These are phyloP conservation scores for Dermolepida albohirtum DNA, from an alignment of 2,888 invertebrate species.

Conservation along the genomic window DNA sequence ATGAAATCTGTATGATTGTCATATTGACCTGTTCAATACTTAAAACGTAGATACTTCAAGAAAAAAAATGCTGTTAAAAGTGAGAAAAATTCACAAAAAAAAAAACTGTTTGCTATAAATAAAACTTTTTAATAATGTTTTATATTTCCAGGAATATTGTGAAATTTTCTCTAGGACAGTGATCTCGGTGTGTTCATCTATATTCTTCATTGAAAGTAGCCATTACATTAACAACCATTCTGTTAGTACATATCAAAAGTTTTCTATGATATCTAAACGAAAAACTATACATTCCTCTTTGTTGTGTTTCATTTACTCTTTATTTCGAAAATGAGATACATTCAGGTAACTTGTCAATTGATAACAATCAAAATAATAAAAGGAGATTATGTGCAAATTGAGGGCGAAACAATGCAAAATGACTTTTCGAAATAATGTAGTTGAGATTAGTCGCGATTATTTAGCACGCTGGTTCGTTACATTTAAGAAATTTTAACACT, in stretches of 20 bases:
- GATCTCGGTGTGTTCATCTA: conserved; percentile 31
- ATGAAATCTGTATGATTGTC: conserved; percentile 51
- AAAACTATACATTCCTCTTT: conserved; percentile 27
- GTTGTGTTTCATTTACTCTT: conserved; percentile 19
- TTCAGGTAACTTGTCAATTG: conserved; percentile 33
- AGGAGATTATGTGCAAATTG: neutral
- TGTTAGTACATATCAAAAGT: conserved; percentile 23
- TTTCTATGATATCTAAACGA: conserved; percentile 3
- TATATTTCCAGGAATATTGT: neutral
- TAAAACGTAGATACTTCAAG: conserved; percentile 15
- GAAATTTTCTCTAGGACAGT: conserved; percentile 9
- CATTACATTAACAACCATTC: neutral
- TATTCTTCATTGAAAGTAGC: neutral
- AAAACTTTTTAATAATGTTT: neutral
- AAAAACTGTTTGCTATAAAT: neutral
- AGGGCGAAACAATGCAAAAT: neutral
- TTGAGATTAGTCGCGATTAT: too few relatives aligned
- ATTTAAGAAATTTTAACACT: too few relatives aligned
- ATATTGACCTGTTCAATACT: conserved; percentile 29
- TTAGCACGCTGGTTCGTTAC: too few relatives aligned
- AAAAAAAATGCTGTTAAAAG: conserved; percentile 5
- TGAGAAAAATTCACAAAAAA: conserved; percentile 17
- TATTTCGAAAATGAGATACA: conserved; percentile 15
- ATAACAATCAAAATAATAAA: conserved; percentile 23
- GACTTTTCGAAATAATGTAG: too few relatives aligned